These are phyloP conservation scores for Ophion ellenae DNA, from an alignment of 2,888 invertebrate species.

Conservation along the genomic window DNA sequence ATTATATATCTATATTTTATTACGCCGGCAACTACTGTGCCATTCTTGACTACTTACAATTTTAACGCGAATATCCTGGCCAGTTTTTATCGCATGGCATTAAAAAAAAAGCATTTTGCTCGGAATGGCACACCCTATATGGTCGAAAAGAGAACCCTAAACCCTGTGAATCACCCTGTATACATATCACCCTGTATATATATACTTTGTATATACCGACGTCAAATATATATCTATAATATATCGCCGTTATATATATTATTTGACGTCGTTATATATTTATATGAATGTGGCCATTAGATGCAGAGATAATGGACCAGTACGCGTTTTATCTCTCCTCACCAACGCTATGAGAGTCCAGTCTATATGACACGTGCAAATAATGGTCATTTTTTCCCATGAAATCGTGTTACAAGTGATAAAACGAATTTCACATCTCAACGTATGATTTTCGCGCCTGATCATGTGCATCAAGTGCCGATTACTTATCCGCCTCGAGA, in stretches of 20 bases:
- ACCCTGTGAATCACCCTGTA: too few species aligned
- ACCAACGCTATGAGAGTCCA: conserved; percentile 17
- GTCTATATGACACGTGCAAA: conserved; percentile 27
- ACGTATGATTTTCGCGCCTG: too few species aligned
- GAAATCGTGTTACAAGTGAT: conserved; percentile 14
- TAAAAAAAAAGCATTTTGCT: too few species aligned
- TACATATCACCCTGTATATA: neutral
- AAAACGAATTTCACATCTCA: neutral
- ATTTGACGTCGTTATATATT: conserved; percentile 24
- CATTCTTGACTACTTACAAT: too few species aligned
- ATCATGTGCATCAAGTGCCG: neutral
- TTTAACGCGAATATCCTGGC: too few species aligned
- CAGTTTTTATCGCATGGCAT: too few species aligned
- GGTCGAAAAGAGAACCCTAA: too few species aligned
- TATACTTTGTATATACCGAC: too few species aligned
- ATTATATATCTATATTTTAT: too few species aligned
- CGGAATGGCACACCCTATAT: too few species aligned
- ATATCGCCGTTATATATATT: too few species aligned
- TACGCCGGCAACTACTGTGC: too few species aligned
- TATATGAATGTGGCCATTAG: conserved; percentile 8
- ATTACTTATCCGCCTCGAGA: neutral
- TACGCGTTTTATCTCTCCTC: conserved; percentile 36
- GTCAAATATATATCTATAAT: neutral
- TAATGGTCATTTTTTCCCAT: conserved; percentile 59
- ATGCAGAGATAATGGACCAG: neutral